Evolutionary conservation across 1,140 invertebrate genomes (phyloP), one percentile per base, ranked within the genome.

Genomic region (Diachasma alloeum): DNA sequence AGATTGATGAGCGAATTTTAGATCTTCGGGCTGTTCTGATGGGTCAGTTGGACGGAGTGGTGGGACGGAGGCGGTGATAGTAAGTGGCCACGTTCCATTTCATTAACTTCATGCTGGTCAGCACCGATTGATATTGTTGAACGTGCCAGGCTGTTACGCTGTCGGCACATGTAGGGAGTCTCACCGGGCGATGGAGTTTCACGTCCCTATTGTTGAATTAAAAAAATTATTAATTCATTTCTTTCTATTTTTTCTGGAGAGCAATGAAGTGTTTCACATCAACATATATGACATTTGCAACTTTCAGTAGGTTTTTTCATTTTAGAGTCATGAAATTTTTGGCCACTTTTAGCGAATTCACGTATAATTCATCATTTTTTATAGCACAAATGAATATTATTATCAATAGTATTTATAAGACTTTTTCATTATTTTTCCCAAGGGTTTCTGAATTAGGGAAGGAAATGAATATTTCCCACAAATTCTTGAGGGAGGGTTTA

Each of bases 141-240:
- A 69, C 86, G 84, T 39, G 88, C 86, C 56, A 90, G 84, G 81
- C 89, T 92, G 83, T 92, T 94, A 22, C 95, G 90, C 83, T 96
- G 94, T 48, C 95, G 90, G 83, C 94, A 95, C 86, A 95, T 85
- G 81, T 95, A 96, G 13, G 94, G 94, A 6, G 94, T 95, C 80
- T 94, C 93, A 22, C 92, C 92, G 22, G 94, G 94, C 13, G 94
- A 95, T 68, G 93, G 94, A 74, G 93, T 94, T 83, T 93, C 93
- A 83, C 92, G 91, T 81, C 93, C 93, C 93, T 95, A 84, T 80
- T 36, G n/a, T 44, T 72, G 10, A 72, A 39, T 44, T 26, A 66
- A 63, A 73, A 70, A 42, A 59, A 71, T 37, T 59, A 15, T 48
- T 56, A 73, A 31, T 46, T 56, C 13, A 67, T 73, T 56, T 37